Evolutionary conservation across 2,797 vertebrate species (phyloP).

Genomic region (Pantherophis alleghaniensis): DNA sequence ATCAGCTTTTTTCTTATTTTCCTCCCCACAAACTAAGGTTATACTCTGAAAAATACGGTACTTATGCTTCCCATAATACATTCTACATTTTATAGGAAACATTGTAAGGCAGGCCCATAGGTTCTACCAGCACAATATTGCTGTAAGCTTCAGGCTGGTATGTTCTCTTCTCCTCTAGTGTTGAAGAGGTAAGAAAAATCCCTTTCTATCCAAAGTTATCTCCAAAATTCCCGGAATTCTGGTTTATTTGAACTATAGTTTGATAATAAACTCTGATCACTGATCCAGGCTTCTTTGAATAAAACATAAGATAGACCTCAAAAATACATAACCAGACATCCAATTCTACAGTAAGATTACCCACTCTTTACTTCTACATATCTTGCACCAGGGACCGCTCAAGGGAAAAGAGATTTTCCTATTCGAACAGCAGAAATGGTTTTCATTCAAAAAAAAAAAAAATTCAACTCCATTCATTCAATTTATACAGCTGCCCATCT

Average conservation of each 20-base stretch:
- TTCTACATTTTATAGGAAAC: background rate
- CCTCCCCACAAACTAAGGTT: too few species aligned
- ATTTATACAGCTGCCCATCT: background rate
- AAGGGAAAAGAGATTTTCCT: background rate
- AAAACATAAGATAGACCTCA: background rate
- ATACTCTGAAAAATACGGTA: too few species aligned
- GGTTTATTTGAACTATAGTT: background rate
- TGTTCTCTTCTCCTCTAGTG: background rate
- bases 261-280: too few species aligned
- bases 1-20: too few species aligned
- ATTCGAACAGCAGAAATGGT: background rate
- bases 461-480: background rate
- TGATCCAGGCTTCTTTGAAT: background rate
- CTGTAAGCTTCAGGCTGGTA: background rate
- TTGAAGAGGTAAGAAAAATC: background rate
- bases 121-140: background rate
- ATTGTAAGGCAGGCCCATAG: background rate
- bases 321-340: background rate
- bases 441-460: background rate
- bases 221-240: background rate
- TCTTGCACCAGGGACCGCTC: background rate
- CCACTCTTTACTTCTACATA: background rate
- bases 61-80: background rate
- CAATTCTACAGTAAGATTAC: background rate
- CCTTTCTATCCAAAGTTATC: background rate